Conservation (phyloP, 2,797 vertebrate species). For the Delichon dasypus region DNA sequence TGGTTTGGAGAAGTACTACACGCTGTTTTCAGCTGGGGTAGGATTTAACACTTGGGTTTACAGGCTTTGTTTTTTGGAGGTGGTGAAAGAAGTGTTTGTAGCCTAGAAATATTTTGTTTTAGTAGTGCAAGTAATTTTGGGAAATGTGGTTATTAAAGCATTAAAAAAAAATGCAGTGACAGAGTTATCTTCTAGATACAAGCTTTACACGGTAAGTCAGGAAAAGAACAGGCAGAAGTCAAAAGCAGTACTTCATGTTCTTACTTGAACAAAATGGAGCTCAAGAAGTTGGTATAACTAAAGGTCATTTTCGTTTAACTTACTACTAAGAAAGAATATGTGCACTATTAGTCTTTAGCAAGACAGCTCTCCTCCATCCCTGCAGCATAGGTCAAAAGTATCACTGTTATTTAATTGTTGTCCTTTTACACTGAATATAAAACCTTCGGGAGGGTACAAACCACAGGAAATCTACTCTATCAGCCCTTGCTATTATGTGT, state of each 20-base stretch:
- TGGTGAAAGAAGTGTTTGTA: accelerated
- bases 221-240: not conserved
- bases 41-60: not conserved
- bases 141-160: not conserved
- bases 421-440: not conserved
- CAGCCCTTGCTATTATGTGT: slow-evolving; percentile 37
- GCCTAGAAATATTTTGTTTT: not conserved
- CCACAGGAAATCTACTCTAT: slow-evolving; percentile 30
- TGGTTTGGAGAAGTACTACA: not conserved
- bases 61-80: not conserved
- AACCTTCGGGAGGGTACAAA: slow-evolving; percentile 32
- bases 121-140: not conserved
- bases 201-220: not conserved
- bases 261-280: not conserved
- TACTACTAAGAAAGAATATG: not conserved
- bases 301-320: not conserved
- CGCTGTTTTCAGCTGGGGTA: not conserved
- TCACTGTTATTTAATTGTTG: slow-evolving; percentile 24
- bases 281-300: not conserved
- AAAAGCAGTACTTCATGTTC: not conserved
- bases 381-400: slow-evolving; percentile 11
- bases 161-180: not conserved
- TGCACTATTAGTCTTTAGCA: not conserved
- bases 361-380: not conserved
- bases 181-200: not conserved